Evolutionary conservation across 2,113 vertebrate genomes (phyloP), one percentile per base, ranked within the genome.

Genomic region (Puntigrus tetrazona): DNA sequence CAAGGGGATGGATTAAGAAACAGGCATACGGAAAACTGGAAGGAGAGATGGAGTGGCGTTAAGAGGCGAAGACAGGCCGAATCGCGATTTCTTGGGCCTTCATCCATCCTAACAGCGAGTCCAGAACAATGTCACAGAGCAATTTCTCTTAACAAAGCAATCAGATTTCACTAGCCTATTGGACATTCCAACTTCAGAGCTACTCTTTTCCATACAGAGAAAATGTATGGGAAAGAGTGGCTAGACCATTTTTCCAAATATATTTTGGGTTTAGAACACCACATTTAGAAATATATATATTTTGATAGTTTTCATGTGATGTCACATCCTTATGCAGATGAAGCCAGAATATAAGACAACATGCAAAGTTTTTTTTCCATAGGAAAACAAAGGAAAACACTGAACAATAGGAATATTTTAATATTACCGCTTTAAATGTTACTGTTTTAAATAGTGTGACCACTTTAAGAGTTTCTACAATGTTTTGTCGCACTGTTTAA

Each of bases 11-110:
- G 65, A 81, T 70, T 88, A 89, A 91, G 81, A 85, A 86, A 81
- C 65, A 86, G 90, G 90, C 89, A 87, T 84, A 77, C 7, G 45
- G 83, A 82, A 84, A 87, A 81, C 79, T 84, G 86, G 86, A 89
- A 57, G 63, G 81, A 91, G 84, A 81, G 70, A 86, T 84, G 85
- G 78, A 86, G 74, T 78, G 78, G 81, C 73, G 84, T 85, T 83
- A 73, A 69, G 81, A 77, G 67, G 81, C 41, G 34, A 80, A 87
- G 79, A 82, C 86, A 83, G 55, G 70, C 61, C 50, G 27, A 45
- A 59, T 38, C 74, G 20, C 38, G 82, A 76, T 80, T 50, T 87
- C 74, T 50, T 27, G 59, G 50, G 80, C 77, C 78, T 65, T 65
- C 85, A 67, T 61, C 82, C 52, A 43, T 59, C 34, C 70, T 63